Conservation (phyloP, 2,888 invertebrate genomes). For the Eupithecia pulchellata region DNA sequence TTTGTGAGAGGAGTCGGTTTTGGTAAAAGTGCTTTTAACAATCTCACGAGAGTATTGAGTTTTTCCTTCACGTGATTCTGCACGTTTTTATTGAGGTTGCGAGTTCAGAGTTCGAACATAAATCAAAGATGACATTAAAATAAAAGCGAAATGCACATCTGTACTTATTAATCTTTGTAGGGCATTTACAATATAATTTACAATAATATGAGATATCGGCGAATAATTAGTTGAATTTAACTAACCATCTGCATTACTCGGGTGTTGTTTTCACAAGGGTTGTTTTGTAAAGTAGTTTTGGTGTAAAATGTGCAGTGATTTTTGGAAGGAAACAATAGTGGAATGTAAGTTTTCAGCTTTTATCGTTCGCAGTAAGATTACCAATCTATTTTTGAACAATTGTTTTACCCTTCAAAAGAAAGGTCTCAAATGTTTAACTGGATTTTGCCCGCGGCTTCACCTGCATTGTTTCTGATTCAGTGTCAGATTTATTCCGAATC, state of each 20-base stretch:
- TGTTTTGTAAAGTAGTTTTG: background rate
- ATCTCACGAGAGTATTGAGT: background rate
- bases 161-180: constrained; percentile 16
- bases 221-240: constrained; percentile 8
- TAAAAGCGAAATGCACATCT: constrained; percentile 14
- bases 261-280: background rate
- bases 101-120: background rate
- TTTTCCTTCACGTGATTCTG: background rate
- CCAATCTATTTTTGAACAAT: too few relatives aligned
- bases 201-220: constrained; percentile 10
- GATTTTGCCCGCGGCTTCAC: too few relatives aligned
- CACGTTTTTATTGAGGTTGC: background rate
- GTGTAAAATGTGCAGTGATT: constrained; percentile 5
- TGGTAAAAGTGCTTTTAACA: too few relatives aligned
- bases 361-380: too few relatives aligned
- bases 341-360: background rate
- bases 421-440: too few relatives aligned
- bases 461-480: too few relatives aligned
- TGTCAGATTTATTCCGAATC: too few relatives aligned
- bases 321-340: background rate
- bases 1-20: too few relatives aligned
- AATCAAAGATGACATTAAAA: constrained; percentile 13
- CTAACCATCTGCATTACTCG: background rate
- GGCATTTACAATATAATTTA: constrained; percentile 11
- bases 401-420: too few relatives aligned